Evolutionary conservation across 2,888 invertebrate genomes (phyloP), one percentile per base, ranked within the genome.

Genomic region (Lasiommata megera): DNA sequence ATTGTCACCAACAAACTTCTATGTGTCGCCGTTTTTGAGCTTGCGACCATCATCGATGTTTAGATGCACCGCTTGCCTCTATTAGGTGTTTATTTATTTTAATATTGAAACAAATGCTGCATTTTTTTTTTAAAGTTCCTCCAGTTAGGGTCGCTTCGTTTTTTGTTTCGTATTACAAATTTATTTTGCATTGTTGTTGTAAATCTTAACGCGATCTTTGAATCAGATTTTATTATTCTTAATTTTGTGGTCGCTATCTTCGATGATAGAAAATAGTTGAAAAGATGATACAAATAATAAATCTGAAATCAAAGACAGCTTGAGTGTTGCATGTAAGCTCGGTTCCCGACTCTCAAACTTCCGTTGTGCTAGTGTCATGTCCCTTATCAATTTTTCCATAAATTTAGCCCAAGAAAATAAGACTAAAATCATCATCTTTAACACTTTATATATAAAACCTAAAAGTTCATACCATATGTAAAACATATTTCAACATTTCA

Each of bases 1-100:
- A 73, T 74, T 79, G 70, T 73, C 73, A 64, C 61, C 61, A 57
- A 73, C 71, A 74, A 79, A 64, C 18, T 52, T 56, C 60, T 80
- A 77, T 75, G 77, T 81, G 85, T 85, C 87, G 84, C 85, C 79
- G 76, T 69, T 76, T 74, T 73, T 75, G 74, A 80, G 87, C 87
- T 87, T 86, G 85, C 85, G 87, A 82, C 86, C 70, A 73, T 73
- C 81, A 75, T 88, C 84, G 86, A 88, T 89, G 89, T 90, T 83
- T 89, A 88, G 89, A 84, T 86, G 90, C 90, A 90, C 90, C 82
- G 90, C 90, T 90, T 90, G 77, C 76, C 84, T 86, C 82, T 60
- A 57, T 65, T 88, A 87, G 88, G 88, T 89, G 87, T 88, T 83
- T 74, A 73, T 72, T 73, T 72, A 53, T 58, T 62, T 66, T 60